These are phyloP conservation scores for Phoebastria nigripes DNA, from an alignment of 2,797 vertebrate species.

Conservation along the genomic window DNA sequence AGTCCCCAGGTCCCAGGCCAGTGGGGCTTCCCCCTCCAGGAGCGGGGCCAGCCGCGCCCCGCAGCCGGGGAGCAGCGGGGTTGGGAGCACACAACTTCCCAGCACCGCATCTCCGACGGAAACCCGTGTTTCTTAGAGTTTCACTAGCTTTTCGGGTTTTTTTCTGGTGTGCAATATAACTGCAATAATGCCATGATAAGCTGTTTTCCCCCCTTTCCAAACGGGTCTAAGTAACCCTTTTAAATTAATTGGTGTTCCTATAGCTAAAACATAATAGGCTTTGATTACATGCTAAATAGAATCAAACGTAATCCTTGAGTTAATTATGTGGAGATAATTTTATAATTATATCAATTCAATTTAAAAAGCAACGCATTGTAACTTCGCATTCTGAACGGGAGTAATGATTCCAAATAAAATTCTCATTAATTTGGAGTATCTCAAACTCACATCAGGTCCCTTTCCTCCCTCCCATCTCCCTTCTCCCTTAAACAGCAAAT, in stretches of 20 bases:
- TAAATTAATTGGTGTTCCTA: slow-evolving; percentile 79
- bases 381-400: slow-evolving; percentile 64
- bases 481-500: slow-evolving; percentile 35
- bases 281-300: slow-evolving; percentile 82
- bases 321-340: slow-evolving; percentile 83
- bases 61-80: neutral
- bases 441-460: slow-evolving; percentile 23
- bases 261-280: slow-evolving; percentile 81
- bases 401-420: slow-evolving; percentile 68
- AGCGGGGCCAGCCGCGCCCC: neutral
- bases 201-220: slow-evolving; percentile 5
- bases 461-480: slow-evolving; percentile 25
- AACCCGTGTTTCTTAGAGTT: neutral
- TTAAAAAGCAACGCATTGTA: slow-evolving; percentile 74
- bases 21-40: neutral
- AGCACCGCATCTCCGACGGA: neutral
- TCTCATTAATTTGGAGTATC: slow-evolving; percentile 62
- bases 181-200: neutral
- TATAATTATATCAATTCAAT: slow-evolving; percentile 82
- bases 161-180: neutral
- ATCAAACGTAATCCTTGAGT: slow-evolving; percentile 81
- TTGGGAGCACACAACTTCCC: neutral
- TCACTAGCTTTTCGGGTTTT: neutral
- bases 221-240: slow-evolving; percentile 72
- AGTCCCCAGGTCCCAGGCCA: neutral